phyloP scores from a whole-genome alignment of 2,888 invertebrate genomes.

The Xanthia icteritia region DNA sequence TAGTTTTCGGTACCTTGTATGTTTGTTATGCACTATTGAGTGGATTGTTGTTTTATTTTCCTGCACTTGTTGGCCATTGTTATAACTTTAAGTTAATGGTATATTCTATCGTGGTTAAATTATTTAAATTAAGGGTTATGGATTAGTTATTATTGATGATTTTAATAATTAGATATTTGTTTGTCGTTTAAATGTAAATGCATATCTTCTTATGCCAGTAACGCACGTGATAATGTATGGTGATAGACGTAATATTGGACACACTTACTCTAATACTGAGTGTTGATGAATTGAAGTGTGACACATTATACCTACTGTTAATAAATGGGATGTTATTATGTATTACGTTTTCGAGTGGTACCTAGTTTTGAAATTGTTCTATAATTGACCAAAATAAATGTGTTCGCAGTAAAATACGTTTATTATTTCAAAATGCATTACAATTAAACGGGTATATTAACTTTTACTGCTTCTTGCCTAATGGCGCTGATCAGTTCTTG shows the following conservation, averaged over 20 bases:
- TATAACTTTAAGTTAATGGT: constrained; percentile 78
- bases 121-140: constrained; percentile 84
- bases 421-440: constrained; percentile 71
- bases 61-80: constrained; percentile 87
- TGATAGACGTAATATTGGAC: constrained; percentile 81
- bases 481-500: constrained; percentile 97
- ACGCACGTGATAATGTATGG: constrained; percentile 88
- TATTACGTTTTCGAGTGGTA: constrained; percentile 86
- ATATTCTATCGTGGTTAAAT: constrained; percentile 82
- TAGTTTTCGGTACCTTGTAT: constrained; percentile 72
- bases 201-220: constrained; percentile 87
- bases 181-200: constrained; percentile 82
- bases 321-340: constrained; percentile 72
- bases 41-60: constrained; percentile 83
- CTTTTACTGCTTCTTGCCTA: constrained; percentile 96
- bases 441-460: constrained; percentile 90
- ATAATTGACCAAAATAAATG: constrained; percentile 90
- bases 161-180: constrained; percentile 73
- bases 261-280: constrained; percentile 68
- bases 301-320: constrained; percentile 74
- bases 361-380: constrained; percentile 86
- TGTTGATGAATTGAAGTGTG: constrained; percentile 72
- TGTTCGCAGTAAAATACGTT: constrained; percentile 86
- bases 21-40: constrained; percentile 86
- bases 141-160: constrained; percentile 79